A percentile compares a stretch with the other conserved stretches of the same genome.
Conservation (phyloP, 1,140 invertebrate species). For the Neoseiulus cucumeris region DNA sequence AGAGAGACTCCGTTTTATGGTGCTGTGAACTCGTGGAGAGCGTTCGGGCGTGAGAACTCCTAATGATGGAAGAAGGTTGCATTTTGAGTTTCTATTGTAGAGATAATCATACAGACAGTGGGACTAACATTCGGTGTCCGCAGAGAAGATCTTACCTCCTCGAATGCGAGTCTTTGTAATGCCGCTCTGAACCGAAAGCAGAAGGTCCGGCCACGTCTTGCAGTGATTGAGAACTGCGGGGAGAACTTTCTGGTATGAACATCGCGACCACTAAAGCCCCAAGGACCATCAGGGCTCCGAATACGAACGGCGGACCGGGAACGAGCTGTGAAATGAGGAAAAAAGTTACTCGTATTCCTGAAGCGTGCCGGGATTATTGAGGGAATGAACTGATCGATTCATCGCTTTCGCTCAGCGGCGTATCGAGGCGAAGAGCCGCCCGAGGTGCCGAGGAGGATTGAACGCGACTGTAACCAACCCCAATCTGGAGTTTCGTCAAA, state of each 20-base stretch:
- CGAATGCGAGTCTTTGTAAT: background rate
- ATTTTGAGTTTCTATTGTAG: background rate
- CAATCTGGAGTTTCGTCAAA: background rate
- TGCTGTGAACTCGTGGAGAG: background rate
- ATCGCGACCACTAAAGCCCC: conserved; percentile 76
- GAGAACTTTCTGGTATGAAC: conserved; percentile 52
- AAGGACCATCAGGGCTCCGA: conserved; percentile 87
- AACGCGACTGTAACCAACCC: no score
- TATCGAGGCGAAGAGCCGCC: no score
- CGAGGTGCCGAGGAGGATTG: no score
- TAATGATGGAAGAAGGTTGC: background rate
- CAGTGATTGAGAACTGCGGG: background rate
- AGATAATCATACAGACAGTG: no score
- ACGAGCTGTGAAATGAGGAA: conserved; percentile 40
- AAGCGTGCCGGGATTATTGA: background rate
- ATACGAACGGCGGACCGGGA: conserved; percentile 98
- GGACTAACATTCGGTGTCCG: background rate
- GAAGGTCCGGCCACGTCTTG: conserved; percentile 2
- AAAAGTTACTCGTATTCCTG: conserved; percentile 15
- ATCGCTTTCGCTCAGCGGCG: no score
- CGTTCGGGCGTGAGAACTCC: background rate
- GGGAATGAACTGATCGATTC: no score
- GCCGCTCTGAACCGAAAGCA: background rate
- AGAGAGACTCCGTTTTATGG: background rate
- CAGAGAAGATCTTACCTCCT: background rate